Evolutionary conservation across 2,888 invertebrate species (phyloP), one percentile per base, ranked within the genome.

Genomic region (Schizaphis graminum): DNA sequence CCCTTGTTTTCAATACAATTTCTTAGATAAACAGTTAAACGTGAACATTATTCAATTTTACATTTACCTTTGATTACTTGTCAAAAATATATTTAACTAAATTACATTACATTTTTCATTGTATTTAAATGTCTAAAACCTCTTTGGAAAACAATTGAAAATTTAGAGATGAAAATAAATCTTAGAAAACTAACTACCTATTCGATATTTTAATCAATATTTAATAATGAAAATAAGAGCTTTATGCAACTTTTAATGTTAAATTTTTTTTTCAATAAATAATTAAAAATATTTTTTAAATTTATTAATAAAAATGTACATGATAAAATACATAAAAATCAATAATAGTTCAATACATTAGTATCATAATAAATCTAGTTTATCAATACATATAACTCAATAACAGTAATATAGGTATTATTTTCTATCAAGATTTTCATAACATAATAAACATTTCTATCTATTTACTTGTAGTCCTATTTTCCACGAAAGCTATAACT

Each of bases 391-490:
- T 24, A 35, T 24, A 35, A 35, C 13, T 28, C 16, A 47, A 89
- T 57, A 5, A 89, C 13, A 5, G 44, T 57, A 44, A 13, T 57
- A 26, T 21, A 53, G 53, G 53, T 44, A 57, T 61, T 26, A 28
- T 57, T 26, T 89, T 44, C 13, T 44, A 26, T 4, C 57, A 57
- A 57, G 41, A 8, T 41, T 16, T 89, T n/a, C 41, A 24, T 57
- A 44, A 57, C 89, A 56, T 7, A 13, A 56, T 26, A 26, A 77
- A 89, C 44, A 28, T 44, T 57, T 89, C 61, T 89, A 89, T 90
- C 47, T 67, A 90, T 90, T 67, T 90, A 61, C 47, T 47, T 8
- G 61, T 67, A 28, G 61, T 61, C 11, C 21, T 90, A 90, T 90
- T 90, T 90, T 44, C 61, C n/a, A 21, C 44, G 28, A 61, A 24